Conservation (phyloP, 2,113 vertebrate genomes). For the Gulo gulo region DNA sequence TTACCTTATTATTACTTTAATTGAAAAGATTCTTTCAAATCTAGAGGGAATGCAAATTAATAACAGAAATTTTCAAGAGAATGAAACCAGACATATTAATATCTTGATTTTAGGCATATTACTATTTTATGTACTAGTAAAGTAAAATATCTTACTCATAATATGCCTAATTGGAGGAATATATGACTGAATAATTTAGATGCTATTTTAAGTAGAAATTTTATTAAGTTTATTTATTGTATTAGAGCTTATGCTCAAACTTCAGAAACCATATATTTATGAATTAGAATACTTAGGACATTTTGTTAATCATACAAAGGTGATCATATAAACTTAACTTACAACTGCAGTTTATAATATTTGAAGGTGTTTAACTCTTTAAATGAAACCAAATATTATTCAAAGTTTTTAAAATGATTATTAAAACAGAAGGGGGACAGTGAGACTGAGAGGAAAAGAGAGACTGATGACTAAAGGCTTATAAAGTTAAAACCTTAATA, state of each 20-base stretch:
- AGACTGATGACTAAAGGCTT: neutral
- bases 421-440: neutral
- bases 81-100: neutral
- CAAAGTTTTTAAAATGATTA: neutral
- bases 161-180: neutral
- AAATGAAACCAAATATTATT: neutral
- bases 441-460: neutral
- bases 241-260: neutral
- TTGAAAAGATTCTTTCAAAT: neutral
- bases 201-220: neutral
- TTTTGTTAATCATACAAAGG: neutral
- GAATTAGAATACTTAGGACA: neutral
- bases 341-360: neutral
- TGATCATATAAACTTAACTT: neutral
- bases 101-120: neutral
- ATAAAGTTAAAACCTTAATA: neutral
- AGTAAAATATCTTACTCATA: neutral
- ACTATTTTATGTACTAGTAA: neutral
- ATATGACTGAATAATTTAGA: neutral
- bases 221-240: neutral
- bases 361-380: neutral
- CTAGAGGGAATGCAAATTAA: slow-evolving; percentile 27
- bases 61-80: neutral
- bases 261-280: neutral
- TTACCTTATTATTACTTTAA: neutral